Evolutionary conservation across 2,888 invertebrate genomes (phyloP).

Genomic region (Empis livida): DNA sequence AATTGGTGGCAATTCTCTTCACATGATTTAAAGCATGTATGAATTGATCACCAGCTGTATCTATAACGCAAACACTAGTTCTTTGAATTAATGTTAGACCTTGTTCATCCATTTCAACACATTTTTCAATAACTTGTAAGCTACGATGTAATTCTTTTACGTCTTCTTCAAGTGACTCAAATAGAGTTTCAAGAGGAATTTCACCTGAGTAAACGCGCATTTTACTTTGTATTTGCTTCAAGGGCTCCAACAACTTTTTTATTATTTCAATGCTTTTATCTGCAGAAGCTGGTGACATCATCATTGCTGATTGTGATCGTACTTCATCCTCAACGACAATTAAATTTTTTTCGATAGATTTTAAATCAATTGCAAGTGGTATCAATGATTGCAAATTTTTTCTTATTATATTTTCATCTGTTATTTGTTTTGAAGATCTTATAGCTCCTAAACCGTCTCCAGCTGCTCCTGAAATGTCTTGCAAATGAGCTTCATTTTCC

Average conservation of each 20-base stretch:
- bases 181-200: slow-evolving; percentile 32
- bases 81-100: slow-evolving; percentile 54
- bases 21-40: slow-evolving; percentile 42
- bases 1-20: slow-evolving; percentile 35
- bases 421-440: slow-evolving; percentile 26
- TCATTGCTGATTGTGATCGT: slow-evolving; percentile 47
- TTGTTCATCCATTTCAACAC: slow-evolving; percentile 52
- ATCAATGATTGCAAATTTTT: slow-evolving; percentile 35
- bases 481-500: slow-evolving; percentile 33
- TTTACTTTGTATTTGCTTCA: slow-evolving; percentile 50
- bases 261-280: slow-evolving; percentile 54
- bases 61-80: slow-evolving; percentile 52
- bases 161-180: slow-evolving; percentile 46
- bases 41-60: slow-evolving; percentile 44
- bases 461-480: slow-evolving; percentile 44
- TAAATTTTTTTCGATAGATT: slow-evolving; percentile 42
- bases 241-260: slow-evolving; percentile 45
- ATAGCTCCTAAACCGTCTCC: slow-evolving; percentile 38
- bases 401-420: slow-evolving; percentile 38
- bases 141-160: slow-evolving; percentile 51
- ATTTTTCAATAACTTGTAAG: slow-evolving; percentile 52
- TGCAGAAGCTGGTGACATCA: slow-evolving; percentile 53
- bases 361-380: slow-evolving; percentile 33
- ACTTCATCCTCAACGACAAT: slow-evolving; percentile 51
- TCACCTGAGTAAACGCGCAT: slow-evolving; percentile 40